Percentiles rank a stretch among this genome's conserved stretches.
phyloP scores from a whole-genome alignment of 2,888 invertebrate species.

The Hyposoter didymator region DNA sequence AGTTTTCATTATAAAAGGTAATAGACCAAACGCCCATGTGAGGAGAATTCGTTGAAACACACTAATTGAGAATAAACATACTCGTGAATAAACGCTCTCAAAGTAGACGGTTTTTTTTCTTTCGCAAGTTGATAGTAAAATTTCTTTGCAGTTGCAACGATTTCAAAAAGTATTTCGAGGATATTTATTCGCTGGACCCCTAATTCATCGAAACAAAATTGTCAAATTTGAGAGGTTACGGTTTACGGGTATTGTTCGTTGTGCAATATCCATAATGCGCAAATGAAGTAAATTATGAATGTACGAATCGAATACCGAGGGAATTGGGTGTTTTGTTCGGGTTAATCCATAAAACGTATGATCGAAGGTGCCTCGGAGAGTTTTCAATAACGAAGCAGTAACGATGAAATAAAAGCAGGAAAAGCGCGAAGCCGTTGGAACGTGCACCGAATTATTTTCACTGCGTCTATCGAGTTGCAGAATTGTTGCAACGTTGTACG shows the following conservation, averaged over 20 bases:
- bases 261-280: not conserved
- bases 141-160: too few species aligned
- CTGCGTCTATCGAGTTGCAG: conserved; percentile 31
- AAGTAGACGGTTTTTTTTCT: too few species aligned
- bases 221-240: too few species aligned
- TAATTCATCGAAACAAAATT: too few species aligned
- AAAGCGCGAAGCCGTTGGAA: conserved; percentile 11
- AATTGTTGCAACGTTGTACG: conserved; percentile 58
- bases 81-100: too few species aligned
- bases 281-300: conserved; percentile 17
- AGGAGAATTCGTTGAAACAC: too few species aligned
- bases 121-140: too few species aligned
- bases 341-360: conserved; percentile 38
- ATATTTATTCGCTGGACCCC: too few species aligned
- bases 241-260: too few species aligned
- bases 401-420: conserved; percentile 16
- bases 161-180: too few species aligned
- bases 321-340: conserved; percentile 25
- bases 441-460: conserved; percentile 56
- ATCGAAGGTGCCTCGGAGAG: conserved; percentile 15
- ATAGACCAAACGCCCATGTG: not conserved
- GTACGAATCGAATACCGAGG: not conserved
- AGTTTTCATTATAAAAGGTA: conserved; percentile 33
- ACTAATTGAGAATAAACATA: too few species aligned
- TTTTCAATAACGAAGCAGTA: conserved; percentile 41